Evolutionary conservation across 2,113 vertebrate genomes (phyloP), one percentile per base, ranked within the genome.

Genomic region (Fukomys damarensis): DNA sequence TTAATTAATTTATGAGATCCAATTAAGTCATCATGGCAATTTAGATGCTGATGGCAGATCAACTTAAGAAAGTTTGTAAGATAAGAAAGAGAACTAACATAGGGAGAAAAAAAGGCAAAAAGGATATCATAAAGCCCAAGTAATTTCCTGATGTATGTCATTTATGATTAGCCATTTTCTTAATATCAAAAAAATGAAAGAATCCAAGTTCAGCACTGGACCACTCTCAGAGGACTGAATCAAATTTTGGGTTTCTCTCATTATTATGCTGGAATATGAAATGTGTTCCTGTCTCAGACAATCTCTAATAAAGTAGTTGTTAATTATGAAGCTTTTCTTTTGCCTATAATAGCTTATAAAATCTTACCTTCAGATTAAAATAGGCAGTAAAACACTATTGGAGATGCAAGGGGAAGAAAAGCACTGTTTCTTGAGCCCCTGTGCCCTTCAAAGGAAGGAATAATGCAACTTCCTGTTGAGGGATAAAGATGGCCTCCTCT

Each of bases 1-100:
- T 72, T 95, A 82, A 81, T 95, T 94, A 65, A 85, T 89, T 91
- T 87, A 84, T 94, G 83, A 91, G 54, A 91, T 77, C 74, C 35
- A 96, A 93, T 96, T 95, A 94, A 88, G 54, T 83, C 32, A 59
- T 89, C 13, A 35, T 61, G 52, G 70, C 28, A 35, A 13, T 68
- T 52, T 81, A 46, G 58, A 81, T 94, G 68, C 77, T 79, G 61
- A 56, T 66, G 54, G 49, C 35, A 41, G 58, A 95, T 38, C 85
- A 79, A 79, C 61, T 92, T 61, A 61, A 86, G 59, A 91, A 70
- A 32, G 38, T 58, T 77, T 68, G 63, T 49, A 84, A 79, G 49
- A 54, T 52, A 46, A 86, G 19, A 4, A 38, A 28, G 28, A 74
- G 74, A 7, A 86, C 13, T 32, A 30, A 77, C 86, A 54, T 28